Percentiles rank a stretch among this genome's conserved stretches.
phyloP scores from a whole-genome alignment of 2,888 invertebrate genomes.

The Athetis lepigone region DNA sequence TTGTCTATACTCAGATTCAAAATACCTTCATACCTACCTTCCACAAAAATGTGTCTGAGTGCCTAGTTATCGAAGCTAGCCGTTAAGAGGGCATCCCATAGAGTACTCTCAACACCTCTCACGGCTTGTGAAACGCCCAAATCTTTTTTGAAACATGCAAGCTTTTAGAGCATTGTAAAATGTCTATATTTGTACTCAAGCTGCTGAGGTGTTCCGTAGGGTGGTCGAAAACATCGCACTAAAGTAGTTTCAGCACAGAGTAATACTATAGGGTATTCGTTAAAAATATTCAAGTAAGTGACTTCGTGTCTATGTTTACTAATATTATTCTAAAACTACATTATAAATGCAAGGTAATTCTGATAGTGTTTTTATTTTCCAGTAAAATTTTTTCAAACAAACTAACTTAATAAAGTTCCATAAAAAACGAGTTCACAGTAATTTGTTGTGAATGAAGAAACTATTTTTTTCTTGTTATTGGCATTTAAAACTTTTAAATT shows the following conservation, averaged over 20 bases:
- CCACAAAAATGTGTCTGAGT: slow-evolving; percentile 5
- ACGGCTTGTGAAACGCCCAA: slow-evolving; percentile 34
- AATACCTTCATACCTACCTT: not conserved
- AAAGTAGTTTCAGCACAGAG: slow-evolving; percentile 9
- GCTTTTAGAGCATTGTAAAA: slow-evolving; percentile 53
- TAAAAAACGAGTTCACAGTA: no score
- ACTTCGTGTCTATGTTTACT: no score
- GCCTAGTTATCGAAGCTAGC: slow-evolving; percentile 23
- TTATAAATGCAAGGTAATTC: no score
- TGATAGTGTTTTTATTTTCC: no score
- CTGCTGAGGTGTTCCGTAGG: slow-evolving; percentile 34
- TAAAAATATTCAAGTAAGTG: no score
- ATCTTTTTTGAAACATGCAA: slow-evolving; percentile 51
- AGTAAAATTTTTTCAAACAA: no score
- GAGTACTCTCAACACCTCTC: slow-evolving; percentile 40
- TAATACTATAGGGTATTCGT: not conserved
- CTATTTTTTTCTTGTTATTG: no score
- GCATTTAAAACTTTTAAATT: no score
- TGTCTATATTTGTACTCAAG: slow-evolving; percentile 46
- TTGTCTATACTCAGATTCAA: no score
- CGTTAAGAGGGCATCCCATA: slow-evolving; percentile 23
- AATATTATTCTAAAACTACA: no score
- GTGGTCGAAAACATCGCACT: slow-evolving; percentile 30
- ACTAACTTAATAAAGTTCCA: no score
- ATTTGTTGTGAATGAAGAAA: no score